Evolutionary conservation across 2,113 vertebrate genomes (phyloP).

Genomic region (Labeo rohita): DNA sequence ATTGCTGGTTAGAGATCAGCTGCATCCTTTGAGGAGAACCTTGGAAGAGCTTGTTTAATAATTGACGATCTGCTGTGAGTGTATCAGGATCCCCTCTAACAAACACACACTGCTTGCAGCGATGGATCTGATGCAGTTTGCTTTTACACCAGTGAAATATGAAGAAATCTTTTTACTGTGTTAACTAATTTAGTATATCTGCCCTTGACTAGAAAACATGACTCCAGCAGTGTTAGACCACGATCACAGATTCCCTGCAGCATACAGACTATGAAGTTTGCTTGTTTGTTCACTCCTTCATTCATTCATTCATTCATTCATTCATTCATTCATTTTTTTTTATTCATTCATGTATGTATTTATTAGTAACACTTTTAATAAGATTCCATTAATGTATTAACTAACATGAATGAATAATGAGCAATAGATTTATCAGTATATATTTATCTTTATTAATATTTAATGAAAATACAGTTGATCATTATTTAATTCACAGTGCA

Average conservation of each 20-base stretch:
- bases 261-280: neutral
- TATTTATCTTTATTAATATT: no score
- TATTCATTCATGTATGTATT: no score
- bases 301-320: no score
- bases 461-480: no score
- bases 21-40: conserved; percentile 10
- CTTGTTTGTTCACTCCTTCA: no score
- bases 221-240: neutral
- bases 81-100: conserved; percentile 40
- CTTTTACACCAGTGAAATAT: neutral
- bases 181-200: neutral
- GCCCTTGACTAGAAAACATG: neutral
- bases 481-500: no score
- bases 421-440: no score
- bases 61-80: conserved; percentile 31
- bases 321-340: no score
- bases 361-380: no score
- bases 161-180: neutral
- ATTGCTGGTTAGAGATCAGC: conserved; percentile 16
- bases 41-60: conserved; percentile 37
- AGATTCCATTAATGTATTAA: no score
- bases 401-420: no score
- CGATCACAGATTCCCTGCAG: neutral
- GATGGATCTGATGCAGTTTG: neutral
- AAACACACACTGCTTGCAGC: neutral